phyloP scores from a whole-genome alignment of 2,797 vertebrate species.

The Phaenicophaeus curvirostris region DNA sequence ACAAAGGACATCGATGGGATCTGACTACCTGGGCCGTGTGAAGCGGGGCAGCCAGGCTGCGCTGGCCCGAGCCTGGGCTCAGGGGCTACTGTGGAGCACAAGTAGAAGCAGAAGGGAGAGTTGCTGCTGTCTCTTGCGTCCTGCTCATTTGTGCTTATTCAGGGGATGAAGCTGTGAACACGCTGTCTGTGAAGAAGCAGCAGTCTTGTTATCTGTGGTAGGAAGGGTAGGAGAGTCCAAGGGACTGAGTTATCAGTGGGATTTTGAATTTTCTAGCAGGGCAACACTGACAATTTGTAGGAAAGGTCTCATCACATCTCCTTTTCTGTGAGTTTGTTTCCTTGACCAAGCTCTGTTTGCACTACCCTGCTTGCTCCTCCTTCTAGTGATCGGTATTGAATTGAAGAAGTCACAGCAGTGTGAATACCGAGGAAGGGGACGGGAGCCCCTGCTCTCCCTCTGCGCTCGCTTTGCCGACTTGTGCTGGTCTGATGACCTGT shows the following conservation, averaged over 20 bases:
- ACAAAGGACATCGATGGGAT: slow-evolving; percentile 25
- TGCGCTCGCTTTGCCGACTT: background rate
- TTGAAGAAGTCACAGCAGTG: background rate
- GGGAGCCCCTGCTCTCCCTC: background rate
- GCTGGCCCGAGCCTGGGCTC: background rate
- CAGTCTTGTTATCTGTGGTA: background rate
- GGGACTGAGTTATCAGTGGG: background rate
- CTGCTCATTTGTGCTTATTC: background rate
- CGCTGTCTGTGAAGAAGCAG: background rate
- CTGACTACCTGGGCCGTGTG: slow-evolving; percentile 4
- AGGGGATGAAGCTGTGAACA: background rate
- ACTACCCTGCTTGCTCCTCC: background rate
- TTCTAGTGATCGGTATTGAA: background rate
- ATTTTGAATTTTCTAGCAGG: background rate
- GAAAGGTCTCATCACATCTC: background rate
- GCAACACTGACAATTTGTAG: accelerated
- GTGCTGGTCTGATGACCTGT: accelerated
- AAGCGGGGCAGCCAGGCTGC: background rate
- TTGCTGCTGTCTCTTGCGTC: background rate
- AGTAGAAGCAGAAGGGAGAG: background rate
- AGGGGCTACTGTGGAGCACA: accelerated
- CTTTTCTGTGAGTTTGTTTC: background rate
- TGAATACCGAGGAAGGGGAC: background rate
- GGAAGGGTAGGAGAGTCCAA: background rate
- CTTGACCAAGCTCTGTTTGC: background rate